phyloP scores from a whole-genome alignment of 1,140 invertebrate species.

The Anadara kagoshimensis region DNA sequence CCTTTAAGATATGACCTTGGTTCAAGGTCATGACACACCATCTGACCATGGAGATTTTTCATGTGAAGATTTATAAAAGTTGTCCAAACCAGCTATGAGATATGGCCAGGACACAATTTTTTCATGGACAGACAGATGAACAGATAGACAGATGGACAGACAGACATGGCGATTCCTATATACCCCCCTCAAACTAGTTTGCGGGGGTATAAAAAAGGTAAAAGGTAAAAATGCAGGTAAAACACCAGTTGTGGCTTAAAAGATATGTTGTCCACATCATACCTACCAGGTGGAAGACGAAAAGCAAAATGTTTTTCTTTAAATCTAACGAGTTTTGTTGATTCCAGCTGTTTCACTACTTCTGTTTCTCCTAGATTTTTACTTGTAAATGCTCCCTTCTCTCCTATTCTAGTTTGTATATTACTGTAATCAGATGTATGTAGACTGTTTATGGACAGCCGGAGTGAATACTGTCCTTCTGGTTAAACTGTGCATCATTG shows the following conservation, averaged over 20 bases:
- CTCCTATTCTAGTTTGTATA: constrained; percentile 37
- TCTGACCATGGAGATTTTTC: no score
- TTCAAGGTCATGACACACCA: no score
- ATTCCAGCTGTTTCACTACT: constrained; percentile 43
- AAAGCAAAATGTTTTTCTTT: constrained; percentile 56
- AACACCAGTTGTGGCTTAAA: background rate
- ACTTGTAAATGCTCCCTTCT: constrained; percentile 16
- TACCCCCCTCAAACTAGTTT: no score
- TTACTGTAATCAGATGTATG: constrained; percentile 53
- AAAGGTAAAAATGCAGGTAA: background rate
- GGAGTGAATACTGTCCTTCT: constrained; percentile 59
- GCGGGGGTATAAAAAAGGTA: no score
- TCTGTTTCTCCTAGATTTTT: constrained; percentile 56
- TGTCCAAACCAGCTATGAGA: no score
- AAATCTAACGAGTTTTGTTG: constrained; percentile 45
- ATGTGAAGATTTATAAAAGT: no score
- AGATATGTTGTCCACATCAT: background rate
- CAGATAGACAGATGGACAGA: no score
- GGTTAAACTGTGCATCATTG: constrained; percentile 61
- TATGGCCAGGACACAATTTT: no score
- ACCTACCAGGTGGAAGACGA: constrained; percentile 56
- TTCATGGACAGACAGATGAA: no score
- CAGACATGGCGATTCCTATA: no score
- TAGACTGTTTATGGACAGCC: constrained; percentile 58
- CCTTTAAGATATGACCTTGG: no score